Evolutionary conservation across 92 coral and sea anemone species (phyloP).

Genomic region (Paragorgia papillata): DNA sequence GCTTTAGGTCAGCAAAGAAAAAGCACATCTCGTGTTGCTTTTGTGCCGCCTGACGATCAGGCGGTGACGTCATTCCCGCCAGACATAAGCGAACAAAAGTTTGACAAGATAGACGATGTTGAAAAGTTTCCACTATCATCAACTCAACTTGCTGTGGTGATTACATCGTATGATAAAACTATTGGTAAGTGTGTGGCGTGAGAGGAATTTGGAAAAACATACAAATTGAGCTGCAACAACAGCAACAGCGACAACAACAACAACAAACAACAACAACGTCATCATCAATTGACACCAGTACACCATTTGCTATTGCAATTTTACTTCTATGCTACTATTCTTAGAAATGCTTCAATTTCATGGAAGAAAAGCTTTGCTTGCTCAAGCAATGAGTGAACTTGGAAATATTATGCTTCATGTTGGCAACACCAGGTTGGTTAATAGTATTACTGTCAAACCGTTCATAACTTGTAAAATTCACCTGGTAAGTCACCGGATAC

Average conservation of each 20-base stretch:
- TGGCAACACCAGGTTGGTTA: conserved; percentile 84
- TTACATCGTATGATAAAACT: conserved; percentile 91
- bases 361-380: conserved; percentile 82
- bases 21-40: conserved; percentile 87
- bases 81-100: conserved; percentile 68
- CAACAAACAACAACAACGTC: not conserved
- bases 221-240: not conserved
- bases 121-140: conserved; percentile 72
- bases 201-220: not conserved
- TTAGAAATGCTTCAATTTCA: conserved; percentile 98
- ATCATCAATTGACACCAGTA: not conserved
- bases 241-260: not conserved
- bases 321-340: not conserved
- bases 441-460: not conserved
- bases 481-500: not conserved
- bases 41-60: conserved; percentile 78
- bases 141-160: conserved; percentile 88
- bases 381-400: conserved; percentile 97
- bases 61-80: conserved; percentile 84
- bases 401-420: conserved; percentile 96
- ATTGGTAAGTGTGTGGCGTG: conserved; percentile 65
- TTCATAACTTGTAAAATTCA: not conserved
- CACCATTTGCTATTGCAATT: no score
- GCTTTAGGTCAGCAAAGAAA: conserved; percentile 13
- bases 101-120: conserved; percentile 77